A percentile compares a stretch with the other conserved stretches of the same genome.
Evolutionary conservation across 1,140 invertebrate species (phyloP).

Genomic region (Euborellia annulipes): DNA sequence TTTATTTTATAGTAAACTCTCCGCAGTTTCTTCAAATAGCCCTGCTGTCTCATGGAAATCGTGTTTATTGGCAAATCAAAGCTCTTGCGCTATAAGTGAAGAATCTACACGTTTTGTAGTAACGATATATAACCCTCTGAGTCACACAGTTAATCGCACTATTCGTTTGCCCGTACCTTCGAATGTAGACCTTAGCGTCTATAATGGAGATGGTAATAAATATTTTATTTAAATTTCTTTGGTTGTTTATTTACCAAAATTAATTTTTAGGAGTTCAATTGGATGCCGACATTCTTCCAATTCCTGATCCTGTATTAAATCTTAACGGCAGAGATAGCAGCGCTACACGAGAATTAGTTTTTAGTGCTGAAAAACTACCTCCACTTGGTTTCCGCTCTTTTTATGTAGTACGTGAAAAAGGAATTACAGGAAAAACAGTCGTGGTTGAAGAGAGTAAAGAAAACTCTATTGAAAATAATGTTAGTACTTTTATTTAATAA

Average conservation of each 20-base stretch:
- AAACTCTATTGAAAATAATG: no score
- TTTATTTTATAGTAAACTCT: no score
- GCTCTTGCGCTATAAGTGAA: conserved; percentile 30
- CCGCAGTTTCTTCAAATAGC: conserved; percentile 21
- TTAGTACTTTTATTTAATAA: background rate
- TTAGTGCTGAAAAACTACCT: conserved; percentile 28
- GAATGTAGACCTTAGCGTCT: conserved; percentile 22
- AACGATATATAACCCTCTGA: conserved; percentile 35
- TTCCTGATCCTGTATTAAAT: conserved; percentile 38
- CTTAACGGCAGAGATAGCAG: conserved; percentile 44
- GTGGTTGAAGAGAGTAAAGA: no score
- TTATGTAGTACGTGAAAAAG: conserved; percentile 12
- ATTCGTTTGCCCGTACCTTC: conserved; percentile 28
- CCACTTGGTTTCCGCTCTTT: conserved; percentile 28
- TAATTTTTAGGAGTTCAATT: conserved; percentile 25
- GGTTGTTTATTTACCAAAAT: background rate
- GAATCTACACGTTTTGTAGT: conserved; percentile 23
- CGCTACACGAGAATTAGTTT: conserved; percentile 28
- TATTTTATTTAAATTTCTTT: conserved; percentile 1
- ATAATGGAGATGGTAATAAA: conserved; percentile 20
- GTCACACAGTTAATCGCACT: conserved; percentile 22
- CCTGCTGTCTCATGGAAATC: conserved; percentile 22
- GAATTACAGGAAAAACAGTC: no score
- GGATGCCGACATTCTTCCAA: conserved; percentile 40
- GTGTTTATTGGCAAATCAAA: conserved; percentile 49